Percentiles rank a stretch among this genome's conserved stretches.
These are phyloP conservation scores for Benthosema pterotum DNA, from an alignment of 2,797 vertebrate species.

Conservation along the genomic window DNA sequence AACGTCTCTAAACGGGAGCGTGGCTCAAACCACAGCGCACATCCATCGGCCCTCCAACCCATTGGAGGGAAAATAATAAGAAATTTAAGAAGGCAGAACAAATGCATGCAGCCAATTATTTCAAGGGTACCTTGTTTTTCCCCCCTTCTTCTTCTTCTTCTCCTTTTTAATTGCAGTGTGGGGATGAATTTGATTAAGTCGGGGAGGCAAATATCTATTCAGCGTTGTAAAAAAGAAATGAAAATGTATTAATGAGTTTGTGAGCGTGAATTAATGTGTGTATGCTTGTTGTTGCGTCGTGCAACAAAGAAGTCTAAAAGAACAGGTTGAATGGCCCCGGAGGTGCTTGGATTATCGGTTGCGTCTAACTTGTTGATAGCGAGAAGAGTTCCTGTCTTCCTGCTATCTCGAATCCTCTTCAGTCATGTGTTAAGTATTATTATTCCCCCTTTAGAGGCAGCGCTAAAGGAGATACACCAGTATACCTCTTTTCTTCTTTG, in stretches of 20 bases:
- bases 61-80: conserved; percentile 66
- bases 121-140: conserved; percentile 58
- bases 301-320: conserved; percentile 61
- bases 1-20: conserved; percentile 31
- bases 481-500: too few relatives aligned
- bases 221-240: conserved; percentile 53
- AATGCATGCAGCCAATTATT: conserved; percentile 72
- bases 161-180: conserved; percentile 56
- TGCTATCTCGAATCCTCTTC: too few relatives aligned
- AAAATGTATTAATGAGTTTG: conserved; percentile 60
- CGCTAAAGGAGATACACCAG: too few relatives aligned
- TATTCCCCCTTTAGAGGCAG: too few relatives aligned
- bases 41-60: conserved; percentile 41
- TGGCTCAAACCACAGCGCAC: conserved; percentile 42
- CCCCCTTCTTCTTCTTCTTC: conserved; percentile 30
- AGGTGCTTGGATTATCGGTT: conserved; percentile 35
- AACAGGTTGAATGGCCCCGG: conserved; percentile 33
- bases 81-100: conserved; percentile 70
- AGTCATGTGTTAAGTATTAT: too few relatives aligned
- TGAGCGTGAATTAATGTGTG: conserved; percentile 58
- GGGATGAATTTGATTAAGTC: conserved; percentile 73
- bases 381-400: too few relatives aligned
- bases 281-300: conserved; percentile 38
- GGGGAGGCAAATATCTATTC: conserved; percentile 67
- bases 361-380: conserved; percentile 26